Evolutionary conservation across 2,113 vertebrate genomes (phyloP), one percentile per base, ranked within the genome.

Genomic region (Paramisgurnus dabryanus): DNA sequence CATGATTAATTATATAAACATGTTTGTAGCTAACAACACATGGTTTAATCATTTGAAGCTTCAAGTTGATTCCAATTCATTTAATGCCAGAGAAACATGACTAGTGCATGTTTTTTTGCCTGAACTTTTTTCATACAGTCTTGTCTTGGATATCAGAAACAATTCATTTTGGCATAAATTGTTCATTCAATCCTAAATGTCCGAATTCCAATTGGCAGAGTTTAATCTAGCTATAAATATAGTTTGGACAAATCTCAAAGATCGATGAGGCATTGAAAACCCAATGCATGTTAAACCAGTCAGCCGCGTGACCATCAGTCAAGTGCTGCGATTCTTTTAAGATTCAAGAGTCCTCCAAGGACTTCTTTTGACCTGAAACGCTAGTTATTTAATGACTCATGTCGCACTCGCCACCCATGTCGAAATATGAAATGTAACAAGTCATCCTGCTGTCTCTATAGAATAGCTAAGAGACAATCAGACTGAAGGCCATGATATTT

Each of bases 381-480:
- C 68, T 18, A 7, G 6, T 18, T 18, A 18, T 18, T 18, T 7
- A 58, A 58, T 58, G 17, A 58, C 55, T 58, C 17, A 12, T 53
- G 49, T 12, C 49, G 22, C 22, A 22, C 22, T 22, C 22, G 12
- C 49, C 9, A 68, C n/a, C 12, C n/a, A 27, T 17, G 22, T 53
- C 6, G 27, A 53, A 2, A n/a, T 57, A 71, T 18, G 34, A 71
- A 18, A 71, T 71, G 50, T 71, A 71, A 71, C 49, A 71, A 17
- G 55, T 18, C 55, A 18, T 18, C 1, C 7, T 58, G 4, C 27
- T 34, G 27, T 34, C 27, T 34, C 27, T 34, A 34, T 34, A 34
- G 3, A 58, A 58, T 58, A 58, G 15, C 4, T 2, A 22, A 43
- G 2, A 70, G 15, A 15, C n/a, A 50, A 71, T 8, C 8, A n/a